Evolutionary conservation across 1,140 invertebrate genomes (phyloP).

Genomic region (Pseudachorutes palmiensis): DNA sequence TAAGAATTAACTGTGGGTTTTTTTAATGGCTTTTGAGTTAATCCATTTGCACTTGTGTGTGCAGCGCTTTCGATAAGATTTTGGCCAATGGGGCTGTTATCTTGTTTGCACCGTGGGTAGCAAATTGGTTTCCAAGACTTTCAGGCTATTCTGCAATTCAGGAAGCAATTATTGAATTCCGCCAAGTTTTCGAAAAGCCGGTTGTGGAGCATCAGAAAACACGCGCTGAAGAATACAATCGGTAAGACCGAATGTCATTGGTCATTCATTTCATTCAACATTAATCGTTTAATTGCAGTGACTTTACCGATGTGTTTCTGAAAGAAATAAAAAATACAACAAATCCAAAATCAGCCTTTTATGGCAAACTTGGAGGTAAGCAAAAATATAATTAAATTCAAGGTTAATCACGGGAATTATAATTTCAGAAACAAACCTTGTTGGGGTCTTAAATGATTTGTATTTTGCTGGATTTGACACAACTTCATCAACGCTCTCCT

Average conservation of each 20-base stretch:
- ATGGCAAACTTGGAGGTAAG: slow-evolving; percentile 18
- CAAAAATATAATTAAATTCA: not conserved
- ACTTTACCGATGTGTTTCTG: slow-evolving; percentile 25
- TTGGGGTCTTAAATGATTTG: not conserved
- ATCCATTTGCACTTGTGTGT: not conserved
- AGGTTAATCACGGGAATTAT: not conserved
- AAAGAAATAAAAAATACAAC: slow-evolving; percentile 23
- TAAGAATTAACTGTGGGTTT: too few relatives aligned
- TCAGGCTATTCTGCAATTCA: not conserved
- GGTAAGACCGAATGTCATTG: too few relatives aligned
- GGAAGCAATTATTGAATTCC: not conserved
- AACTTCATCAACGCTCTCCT: slow-evolving; percentile 41
- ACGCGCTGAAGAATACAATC: slow-evolving; percentile 5
- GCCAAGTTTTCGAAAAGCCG: not conserved
- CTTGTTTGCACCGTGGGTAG: slow-evolving; percentile 15
- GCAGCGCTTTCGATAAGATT: slow-evolving; percentile 13
- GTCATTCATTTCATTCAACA: not conserved
- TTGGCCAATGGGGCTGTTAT: not conserved
- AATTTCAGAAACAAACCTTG: not conserved
- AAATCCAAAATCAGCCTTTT: slow-evolving; percentile 21
- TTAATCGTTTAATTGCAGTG: not conserved
- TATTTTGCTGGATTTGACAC: slow-evolving; percentile 5
- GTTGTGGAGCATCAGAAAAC: slow-evolving; percentile 12
- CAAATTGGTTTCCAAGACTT: slow-evolving; percentile 7
- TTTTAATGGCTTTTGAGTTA: not conserved